Conservation (phyloP, 2,888 invertebrate genomes). For the Tholera decimalis region DNA sequence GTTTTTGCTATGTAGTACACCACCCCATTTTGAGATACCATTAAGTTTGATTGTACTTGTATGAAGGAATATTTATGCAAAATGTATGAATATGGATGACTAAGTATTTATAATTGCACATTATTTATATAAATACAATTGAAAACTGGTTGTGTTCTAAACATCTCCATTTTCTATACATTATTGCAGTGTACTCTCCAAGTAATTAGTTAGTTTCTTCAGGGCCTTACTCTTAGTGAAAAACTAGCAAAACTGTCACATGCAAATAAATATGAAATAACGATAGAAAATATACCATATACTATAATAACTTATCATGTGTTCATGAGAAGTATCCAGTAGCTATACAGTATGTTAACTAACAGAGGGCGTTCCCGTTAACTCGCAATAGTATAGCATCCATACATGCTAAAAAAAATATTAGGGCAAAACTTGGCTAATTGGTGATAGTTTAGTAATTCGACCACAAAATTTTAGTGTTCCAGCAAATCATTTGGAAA, state of each 20-base stretch:
- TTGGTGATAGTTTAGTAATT: too few species aligned
- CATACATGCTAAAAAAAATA: too few species aligned
- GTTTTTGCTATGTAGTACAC: too few species aligned
- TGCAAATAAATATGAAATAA: slow-evolving; percentile 8
- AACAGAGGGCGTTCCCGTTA: too few species aligned
- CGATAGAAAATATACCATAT: background rate
- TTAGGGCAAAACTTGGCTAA: too few species aligned
- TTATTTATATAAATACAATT: background rate
- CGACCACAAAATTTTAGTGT: too few species aligned
- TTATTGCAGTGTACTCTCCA: background rate
- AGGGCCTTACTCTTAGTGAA: slow-evolving; percentile 3
- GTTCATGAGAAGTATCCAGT: slow-evolving; percentile 34
- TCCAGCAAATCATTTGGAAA: too few species aligned
- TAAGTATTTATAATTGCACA: background rate
- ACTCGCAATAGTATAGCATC: too few species aligned
- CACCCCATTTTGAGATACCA: too few species aligned
- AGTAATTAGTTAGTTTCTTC: background rate
- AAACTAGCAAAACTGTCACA: background rate
- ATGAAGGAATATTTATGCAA: background rate
- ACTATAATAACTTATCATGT: slow-evolving; percentile 8
- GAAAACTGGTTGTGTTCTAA: slow-evolving; percentile 8
- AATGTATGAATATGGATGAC: slow-evolving; percentile 5
- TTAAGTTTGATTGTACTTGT: too few species aligned
- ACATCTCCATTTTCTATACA: slow-evolving; percentile 1
- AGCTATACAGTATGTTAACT: too few species aligned